These are phyloP conservation scores for Rhingia campestris DNA, from an alignment of 2,888 invertebrate genomes.

Conservation along the genomic window DNA sequence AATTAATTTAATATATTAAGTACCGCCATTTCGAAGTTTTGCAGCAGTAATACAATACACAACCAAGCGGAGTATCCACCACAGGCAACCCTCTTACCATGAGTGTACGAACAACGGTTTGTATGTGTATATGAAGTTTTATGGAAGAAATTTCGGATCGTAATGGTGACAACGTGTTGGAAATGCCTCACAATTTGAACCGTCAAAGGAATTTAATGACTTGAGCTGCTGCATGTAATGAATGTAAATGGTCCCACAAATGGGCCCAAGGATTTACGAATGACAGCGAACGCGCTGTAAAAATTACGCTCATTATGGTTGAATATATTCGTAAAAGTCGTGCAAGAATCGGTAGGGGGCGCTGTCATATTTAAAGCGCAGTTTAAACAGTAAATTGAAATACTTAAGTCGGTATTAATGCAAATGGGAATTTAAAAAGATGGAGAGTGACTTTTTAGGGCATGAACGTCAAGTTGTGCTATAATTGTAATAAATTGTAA, in stretches of 20 bases:
- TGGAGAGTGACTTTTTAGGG: too few species aligned
- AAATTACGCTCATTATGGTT: constrained; percentile 46
- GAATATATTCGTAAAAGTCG: constrained; percentile 11
- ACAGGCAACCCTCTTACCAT: too few species aligned
- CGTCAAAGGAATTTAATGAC: constrained; percentile 65
- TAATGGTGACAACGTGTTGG: constrained; percentile 63
- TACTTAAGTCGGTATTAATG: too few species aligned
- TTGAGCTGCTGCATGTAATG: constrained; percentile 62
- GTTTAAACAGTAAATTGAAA: not conserved
- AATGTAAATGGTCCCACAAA: constrained; percentile 67
- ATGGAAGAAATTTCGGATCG: constrained; percentile 37
- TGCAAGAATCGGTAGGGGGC: not conserved
- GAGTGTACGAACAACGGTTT: too few species aligned
- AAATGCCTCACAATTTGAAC: constrained; percentile 47
- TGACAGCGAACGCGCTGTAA: constrained; percentile 10
- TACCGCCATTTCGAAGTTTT: constrained; percentile 49
- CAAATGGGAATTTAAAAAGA: too few species aligned
- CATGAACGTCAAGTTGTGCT: too few species aligned
- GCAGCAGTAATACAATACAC: constrained; percentile 18
- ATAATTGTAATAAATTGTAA: too few species aligned
- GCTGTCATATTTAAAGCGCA: not conserved
- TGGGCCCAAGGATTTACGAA: constrained; percentile 39
- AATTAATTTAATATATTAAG: constrained; percentile 70
- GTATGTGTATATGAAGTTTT: constrained; percentile 18
- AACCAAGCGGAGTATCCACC: not conserved